These are phyloP conservation scores for Zaprionus ghesquierei DNA, from an alignment of 1,140 invertebrate genomes.

Conservation along the genomic window DNA sequence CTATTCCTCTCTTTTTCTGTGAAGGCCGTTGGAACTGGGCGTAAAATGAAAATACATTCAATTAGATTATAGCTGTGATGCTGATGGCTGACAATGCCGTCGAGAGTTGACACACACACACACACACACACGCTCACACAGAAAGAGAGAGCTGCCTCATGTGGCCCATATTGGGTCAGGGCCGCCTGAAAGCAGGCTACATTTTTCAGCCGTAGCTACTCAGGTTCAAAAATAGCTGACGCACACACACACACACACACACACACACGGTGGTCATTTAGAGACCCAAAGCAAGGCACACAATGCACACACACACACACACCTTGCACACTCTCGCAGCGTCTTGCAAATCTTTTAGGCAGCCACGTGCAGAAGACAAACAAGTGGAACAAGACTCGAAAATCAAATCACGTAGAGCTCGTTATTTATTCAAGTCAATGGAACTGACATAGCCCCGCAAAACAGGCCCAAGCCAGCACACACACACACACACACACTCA, in stretches of 20 bases:
- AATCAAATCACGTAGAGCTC: conserved; percentile 68
- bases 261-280: conserved; percentile 11
- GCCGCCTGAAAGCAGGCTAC: conserved; percentile 41
- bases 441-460: conserved; percentile 30
- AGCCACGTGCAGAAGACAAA: conserved; percentile 46
- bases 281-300: conserved; percentile 12
- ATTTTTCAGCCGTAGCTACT: conserved; percentile 22
- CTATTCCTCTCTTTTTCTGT: too few species aligned
- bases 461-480: conserved; percentile 11
- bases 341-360: conserved; percentile 38
- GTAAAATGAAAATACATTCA: conserved; percentile 60
- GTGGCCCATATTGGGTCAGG: conserved; percentile 51
- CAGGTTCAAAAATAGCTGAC: conserved; percentile 21
- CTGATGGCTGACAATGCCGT: conserved; percentile 23
- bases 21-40: conserved; percentile 32
- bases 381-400: conserved; percentile 29
- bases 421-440: conserved; percentile 64
- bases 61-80: conserved; percentile 35
- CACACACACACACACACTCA: conserved; percentile 15
- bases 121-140: not conserved
- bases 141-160: not conserved
- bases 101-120: conserved; percentile 9
- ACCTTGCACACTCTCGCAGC: not conserved
- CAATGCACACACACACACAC: conserved; percentile 3
- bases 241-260: conserved; percentile 9